Conservation (phyloP, 2,113 vertebrate genomes). For the Cercopithecus mona region DNA sequence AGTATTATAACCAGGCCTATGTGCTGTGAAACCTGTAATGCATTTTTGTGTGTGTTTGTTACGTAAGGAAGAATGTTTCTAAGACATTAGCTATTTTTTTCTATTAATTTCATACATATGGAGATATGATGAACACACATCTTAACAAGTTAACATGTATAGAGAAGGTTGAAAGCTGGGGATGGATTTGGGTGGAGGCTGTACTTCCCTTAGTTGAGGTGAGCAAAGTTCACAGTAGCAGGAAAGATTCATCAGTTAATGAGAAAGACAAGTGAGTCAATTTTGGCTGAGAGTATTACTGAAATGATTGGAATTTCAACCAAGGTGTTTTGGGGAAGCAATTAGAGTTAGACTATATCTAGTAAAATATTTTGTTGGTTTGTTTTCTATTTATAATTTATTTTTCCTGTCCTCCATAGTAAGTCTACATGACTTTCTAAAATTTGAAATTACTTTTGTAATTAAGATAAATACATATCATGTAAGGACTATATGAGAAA, state of each 20-base stretch:
- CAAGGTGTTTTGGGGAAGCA: not conserved
- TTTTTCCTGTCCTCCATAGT: not conserved
- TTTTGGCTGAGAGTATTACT: not conserved
- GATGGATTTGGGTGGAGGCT: not conserved
- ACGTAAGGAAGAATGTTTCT: not conserved
- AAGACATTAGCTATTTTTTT: not conserved
- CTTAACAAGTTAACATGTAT: not conserved
- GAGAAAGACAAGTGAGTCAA: not conserved
- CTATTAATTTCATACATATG: not conserved
- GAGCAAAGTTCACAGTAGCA: not conserved
- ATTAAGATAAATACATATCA: not conserved
- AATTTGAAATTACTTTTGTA: not conserved
- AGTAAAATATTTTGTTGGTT: not conserved
- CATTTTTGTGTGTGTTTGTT: not conserved
- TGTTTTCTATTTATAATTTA: not conserved
- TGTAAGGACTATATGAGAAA: not conserved
- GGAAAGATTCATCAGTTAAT: not conserved
- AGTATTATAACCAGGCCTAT: not conserved
- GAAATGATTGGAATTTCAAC: not conserved
- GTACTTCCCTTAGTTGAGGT: not conserved
- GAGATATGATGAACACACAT: not conserved
- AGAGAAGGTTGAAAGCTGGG: not conserved
- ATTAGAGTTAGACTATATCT: not conserved
- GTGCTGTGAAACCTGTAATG: not conserved
- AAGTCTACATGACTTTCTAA: not conserved